phyloP scores from a whole-genome alignment of 1,140 invertebrate genomes.

The Uloborus diversus region DNA sequence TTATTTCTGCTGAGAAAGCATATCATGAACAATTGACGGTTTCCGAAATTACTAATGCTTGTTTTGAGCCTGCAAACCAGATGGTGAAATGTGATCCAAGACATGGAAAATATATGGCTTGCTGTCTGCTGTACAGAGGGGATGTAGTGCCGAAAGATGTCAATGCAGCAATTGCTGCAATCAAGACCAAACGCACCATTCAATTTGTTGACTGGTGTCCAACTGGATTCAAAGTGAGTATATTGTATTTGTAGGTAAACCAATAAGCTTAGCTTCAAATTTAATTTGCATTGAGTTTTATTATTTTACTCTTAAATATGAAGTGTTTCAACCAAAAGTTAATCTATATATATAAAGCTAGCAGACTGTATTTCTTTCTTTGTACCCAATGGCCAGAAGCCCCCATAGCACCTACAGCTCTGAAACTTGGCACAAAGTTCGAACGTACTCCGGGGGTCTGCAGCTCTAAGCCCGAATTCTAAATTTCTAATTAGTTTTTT shows the following conservation, averaged over 20 bases:
- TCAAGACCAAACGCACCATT: conserved; percentile 79
- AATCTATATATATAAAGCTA: background rate
- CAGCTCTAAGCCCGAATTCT: too few relatives aligned
- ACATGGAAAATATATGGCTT: conserved; percentile 75
- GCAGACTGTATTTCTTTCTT: background rate
- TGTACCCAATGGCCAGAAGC: background rate
- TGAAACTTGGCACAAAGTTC: too few relatives aligned
- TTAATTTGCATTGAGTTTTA: background rate
- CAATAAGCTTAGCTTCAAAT: background rate
- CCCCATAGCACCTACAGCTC: too few relatives aligned
- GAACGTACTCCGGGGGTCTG: too few relatives aligned
- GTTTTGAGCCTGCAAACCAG: conserved; percentile 84
- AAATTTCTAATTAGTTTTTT: too few relatives aligned
- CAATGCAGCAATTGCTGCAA: conserved; percentile 83
- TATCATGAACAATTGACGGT: conserved; percentile 83
- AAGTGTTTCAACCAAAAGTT: background rate
- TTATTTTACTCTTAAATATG: background rate
- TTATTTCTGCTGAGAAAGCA: conserved; percentile 85
- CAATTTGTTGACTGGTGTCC: conserved; percentile 71
- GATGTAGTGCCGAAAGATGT: conserved; percentile 83
- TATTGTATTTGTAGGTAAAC: background rate
- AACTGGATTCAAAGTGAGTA: conserved; percentile 59
- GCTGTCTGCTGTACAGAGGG: conserved; percentile 81
- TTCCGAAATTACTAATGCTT: conserved; percentile 81
- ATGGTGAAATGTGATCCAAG: conserved; percentile 77